Evolutionary conservation across 2,888 invertebrate species (phyloP).

Genomic region (Ctena decussata): DNA sequence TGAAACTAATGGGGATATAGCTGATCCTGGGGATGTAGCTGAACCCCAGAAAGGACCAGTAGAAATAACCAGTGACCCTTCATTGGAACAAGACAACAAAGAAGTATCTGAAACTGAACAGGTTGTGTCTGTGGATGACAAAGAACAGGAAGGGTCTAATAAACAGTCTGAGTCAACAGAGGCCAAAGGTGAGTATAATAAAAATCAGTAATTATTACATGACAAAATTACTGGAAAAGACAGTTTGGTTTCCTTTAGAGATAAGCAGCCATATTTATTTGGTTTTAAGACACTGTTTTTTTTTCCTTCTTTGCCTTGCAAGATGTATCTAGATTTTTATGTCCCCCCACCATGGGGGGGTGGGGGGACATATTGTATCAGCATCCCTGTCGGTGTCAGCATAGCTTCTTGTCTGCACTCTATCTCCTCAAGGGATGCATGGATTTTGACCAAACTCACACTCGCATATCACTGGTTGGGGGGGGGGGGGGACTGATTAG

Average conservation of each 20-base stretch:
- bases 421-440: no score
- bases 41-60: background rate
- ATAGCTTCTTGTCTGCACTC: no score
- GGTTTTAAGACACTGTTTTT: background rate
- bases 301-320: background rate
- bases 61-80: background rate
- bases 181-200: background rate
- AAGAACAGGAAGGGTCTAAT: background rate
- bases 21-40: background rate
- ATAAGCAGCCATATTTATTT: no score
- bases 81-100: background rate
- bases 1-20: background rate
- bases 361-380: no score
- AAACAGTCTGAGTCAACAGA: background rate
- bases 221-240: background rate
- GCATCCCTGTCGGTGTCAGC: no score
- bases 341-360: background rate
- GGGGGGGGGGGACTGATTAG: no score
- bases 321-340: background rate
- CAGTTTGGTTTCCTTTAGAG: background rate
- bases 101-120: background rate
- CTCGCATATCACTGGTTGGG: no score
- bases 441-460: no score
- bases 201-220: background rate
- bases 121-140: background rate